Percentiles rank a stretch among this genome's conserved stretches.
Evolutionary conservation across 2,888 invertebrate species (phyloP).

Genomic region (Loripinus fragilis): DNA sequence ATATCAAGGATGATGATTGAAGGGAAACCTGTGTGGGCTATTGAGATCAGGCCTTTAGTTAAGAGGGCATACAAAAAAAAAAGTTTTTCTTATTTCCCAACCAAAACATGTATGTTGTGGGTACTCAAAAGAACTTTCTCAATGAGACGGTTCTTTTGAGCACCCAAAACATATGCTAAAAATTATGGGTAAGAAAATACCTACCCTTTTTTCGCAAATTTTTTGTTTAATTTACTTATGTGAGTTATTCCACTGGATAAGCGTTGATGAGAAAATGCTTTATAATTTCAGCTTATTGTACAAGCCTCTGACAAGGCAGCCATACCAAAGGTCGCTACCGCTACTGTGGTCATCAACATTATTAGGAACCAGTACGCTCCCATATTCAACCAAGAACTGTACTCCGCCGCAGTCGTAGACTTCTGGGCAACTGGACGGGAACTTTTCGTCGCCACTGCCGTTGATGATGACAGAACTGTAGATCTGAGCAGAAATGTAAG

Average conservation of each 20-base stretch:
- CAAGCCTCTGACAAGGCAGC: slow-evolving; percentile 63
- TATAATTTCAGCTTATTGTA: slow-evolving; percentile 61
- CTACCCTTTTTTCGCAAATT: slow-evolving; percentile 59
- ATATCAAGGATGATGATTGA: too few species aligned
- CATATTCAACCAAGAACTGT: slow-evolving; percentile 59
- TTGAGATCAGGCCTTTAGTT: too few species aligned
- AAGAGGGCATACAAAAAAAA: too few species aligned
- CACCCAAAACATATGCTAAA: slow-evolving; percentile 64
- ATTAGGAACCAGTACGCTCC: slow-evolving; percentile 75
- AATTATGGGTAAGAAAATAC: slow-evolving; percentile 64
- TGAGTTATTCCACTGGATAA: slow-evolving; percentile 55
- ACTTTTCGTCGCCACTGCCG: slow-evolving; percentile 66
- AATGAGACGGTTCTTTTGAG: slow-evolving; percentile 61
- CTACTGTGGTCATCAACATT: slow-evolving; percentile 70
- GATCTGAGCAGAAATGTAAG: slow-evolving; percentile 61
- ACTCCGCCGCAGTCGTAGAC: slow-evolving; percentile 59
- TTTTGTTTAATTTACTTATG: slow-evolving; percentile 60
- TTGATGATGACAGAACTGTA: slow-evolving; percentile 63
- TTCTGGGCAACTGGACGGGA: slow-evolving; percentile 61
- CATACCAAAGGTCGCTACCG: slow-evolving; percentile 61
- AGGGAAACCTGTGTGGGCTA: too few species aligned
- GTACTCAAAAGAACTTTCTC: too few species aligned
- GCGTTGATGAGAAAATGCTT: slow-evolving; percentile 66
- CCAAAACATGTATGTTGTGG: too few species aligned
- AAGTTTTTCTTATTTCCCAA: too few species aligned